These are phyloP conservation scores for Prenolepis imparis DNA, from an alignment of 2,888 invertebrate species.

Conservation along the genomic window DNA sequence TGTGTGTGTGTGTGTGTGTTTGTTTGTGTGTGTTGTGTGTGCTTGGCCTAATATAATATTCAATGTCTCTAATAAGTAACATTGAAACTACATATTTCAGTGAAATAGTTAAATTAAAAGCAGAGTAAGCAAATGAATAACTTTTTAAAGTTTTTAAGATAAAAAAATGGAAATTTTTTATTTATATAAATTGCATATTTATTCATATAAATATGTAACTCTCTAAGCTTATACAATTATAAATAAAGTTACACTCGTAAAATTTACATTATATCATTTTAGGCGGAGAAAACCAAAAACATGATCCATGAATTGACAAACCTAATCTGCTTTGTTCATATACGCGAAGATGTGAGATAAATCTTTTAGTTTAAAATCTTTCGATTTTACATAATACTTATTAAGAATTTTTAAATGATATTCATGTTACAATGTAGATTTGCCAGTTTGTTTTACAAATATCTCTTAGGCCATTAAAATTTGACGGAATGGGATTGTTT, in stretches of 20 bases:
- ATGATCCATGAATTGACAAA: not conserved
- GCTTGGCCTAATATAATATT: no score
- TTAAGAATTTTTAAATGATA: not conserved
- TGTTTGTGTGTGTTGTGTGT: no score
- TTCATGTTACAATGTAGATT: not conserved
- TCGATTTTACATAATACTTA: not conserved
- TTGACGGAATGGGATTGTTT: not conserved
- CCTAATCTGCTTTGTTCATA: not conserved
- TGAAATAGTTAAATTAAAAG: not conserved
- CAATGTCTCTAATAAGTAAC: no score
- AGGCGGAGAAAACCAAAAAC: not conserved
- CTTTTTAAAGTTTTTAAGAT: no score
- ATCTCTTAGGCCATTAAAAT: slow-evolving; percentile 28
- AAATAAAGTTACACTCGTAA: not conserved
- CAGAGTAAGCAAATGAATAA: not conserved
- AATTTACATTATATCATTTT: not conserved
- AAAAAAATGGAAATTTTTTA: no score
- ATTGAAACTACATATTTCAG: not conserved
- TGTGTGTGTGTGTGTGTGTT: no score
- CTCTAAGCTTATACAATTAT: not conserved
- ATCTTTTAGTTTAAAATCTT: not conserved
- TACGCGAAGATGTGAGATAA: not conserved
- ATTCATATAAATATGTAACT: not conserved
- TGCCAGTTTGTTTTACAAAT: slow-evolving; percentile 13
- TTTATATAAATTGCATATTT: not conserved